These are phyloP conservation scores for Callospermophilus lateralis DNA, from an alignment of 2,113 vertebrate genomes.

Conservation along the genomic window DNA sequence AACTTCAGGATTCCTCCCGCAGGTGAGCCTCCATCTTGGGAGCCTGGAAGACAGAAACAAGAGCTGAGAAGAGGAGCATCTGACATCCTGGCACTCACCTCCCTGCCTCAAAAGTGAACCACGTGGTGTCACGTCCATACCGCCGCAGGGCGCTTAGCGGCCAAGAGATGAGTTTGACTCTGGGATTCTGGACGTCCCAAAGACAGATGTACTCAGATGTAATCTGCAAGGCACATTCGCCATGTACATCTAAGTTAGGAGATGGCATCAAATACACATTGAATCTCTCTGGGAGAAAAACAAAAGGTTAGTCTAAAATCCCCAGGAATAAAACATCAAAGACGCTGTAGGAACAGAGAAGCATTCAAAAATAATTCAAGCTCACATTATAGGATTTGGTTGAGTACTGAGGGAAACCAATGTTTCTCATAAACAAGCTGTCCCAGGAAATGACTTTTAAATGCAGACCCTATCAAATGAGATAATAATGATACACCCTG, in stretches of 20 bases:
- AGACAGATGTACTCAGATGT: conserved; percentile 92
- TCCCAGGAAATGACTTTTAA: conserved; percentile 32
- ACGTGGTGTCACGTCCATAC: conserved; percentile 91
- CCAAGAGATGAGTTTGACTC: conserved; percentile 91
- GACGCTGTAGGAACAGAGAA: conserved; percentile 84
- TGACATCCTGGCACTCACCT: conserved; percentile 84
- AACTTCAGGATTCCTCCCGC: rapidly evolving
- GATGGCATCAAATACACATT: conserved; percentile 94
- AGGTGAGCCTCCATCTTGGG: rapidly evolving
- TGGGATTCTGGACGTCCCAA: conserved; percentile 92
- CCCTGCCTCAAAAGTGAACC: conserved; percentile 94
- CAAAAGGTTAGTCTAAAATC: conserved; percentile 89
- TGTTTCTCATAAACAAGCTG: neutral
- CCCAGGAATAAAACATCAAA: conserved; percentile 83
- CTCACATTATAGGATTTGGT: neutral
- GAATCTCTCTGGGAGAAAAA: conserved; percentile 94
- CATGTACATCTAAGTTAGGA: conserved; percentile 93
- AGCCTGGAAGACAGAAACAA: neutral
- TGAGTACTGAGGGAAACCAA: conserved; percentile 33
- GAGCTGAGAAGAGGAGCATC: rapidly evolving
- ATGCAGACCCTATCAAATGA: neutral
- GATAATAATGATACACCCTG: neutral
- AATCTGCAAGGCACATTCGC: conserved; percentile 94
- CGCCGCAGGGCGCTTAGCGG: conserved; percentile 91
- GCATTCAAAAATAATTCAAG: conserved; percentile 60